Conservation (phyloP, 2,797 vertebrate genomes). For the Malacoraja senta region DNA sequence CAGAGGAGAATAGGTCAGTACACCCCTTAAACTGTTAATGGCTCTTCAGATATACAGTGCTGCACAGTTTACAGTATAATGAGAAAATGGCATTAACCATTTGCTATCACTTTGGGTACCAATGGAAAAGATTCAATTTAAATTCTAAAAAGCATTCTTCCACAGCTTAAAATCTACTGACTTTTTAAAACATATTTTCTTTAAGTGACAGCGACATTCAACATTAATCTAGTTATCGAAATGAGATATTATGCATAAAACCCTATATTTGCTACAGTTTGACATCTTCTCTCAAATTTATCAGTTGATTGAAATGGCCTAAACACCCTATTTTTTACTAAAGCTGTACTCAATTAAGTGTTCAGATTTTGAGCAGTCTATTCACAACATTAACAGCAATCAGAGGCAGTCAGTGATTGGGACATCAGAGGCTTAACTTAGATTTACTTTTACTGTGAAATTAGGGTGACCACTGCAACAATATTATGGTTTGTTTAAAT, state of each 20-base stretch:
- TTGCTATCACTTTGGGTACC: neutral
- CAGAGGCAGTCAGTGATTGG: too few species aligned
- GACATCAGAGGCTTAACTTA: neutral
- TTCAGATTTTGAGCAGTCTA: neutral
- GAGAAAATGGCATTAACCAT: neutral
- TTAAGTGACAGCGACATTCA: neutral
- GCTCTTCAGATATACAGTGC: neutral
- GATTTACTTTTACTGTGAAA: neutral
- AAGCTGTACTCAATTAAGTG: neutral
- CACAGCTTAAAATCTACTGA: neutral
- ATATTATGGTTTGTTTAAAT: neutral
- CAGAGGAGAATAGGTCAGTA: conserved; percentile 87
- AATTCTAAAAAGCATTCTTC: neutral
- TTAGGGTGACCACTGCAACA: neutral
- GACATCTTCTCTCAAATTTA: neutral
- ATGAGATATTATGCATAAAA: neutral
- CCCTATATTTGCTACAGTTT: neutral
- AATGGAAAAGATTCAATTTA: neutral
- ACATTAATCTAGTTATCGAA: neutral
- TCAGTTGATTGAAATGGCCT: neutral
- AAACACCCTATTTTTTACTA: neutral
- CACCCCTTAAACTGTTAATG: neutral
- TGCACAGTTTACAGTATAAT: neutral
- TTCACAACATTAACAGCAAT: neutral
- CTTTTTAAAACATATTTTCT: neutral